These are phyloP conservation scores for Apis florea DNA, from an alignment of 1,140 invertebrate species.

Conservation along the genomic window DNA sequence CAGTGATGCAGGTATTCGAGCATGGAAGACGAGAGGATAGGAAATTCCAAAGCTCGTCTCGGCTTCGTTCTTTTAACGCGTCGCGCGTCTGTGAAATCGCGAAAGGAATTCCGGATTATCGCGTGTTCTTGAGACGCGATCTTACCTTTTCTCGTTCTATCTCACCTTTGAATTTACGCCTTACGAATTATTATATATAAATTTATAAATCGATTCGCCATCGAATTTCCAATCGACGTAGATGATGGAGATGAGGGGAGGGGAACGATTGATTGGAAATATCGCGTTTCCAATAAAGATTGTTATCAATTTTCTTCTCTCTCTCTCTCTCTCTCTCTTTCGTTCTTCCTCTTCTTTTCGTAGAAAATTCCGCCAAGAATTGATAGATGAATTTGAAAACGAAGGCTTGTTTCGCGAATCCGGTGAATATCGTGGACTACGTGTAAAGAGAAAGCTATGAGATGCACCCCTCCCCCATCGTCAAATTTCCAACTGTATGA, in stretches of 20 bases:
- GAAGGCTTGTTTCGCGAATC: too few species aligned
- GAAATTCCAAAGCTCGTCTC: constrained; percentile 49
- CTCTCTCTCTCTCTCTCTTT: too few species aligned
- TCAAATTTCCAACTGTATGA: not conserved
- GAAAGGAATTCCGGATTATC: constrained; percentile 31
- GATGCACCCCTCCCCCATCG: not conserved
- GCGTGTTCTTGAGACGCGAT: constrained; percentile 24
- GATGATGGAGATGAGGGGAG: too few species aligned
- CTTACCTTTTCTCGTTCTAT: not conserved
- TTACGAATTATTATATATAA: not conserved
- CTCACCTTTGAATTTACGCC: not conserved
- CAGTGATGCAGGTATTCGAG: constrained; percentile 51
- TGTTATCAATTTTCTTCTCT: too few species aligned
- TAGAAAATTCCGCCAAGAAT: too few species aligned
- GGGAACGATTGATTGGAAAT: too few species aligned
- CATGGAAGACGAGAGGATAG: constrained; percentile 34
- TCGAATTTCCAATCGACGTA: not conserved
- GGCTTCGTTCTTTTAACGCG: constrained; percentile 32
- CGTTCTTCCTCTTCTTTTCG: too few species aligned
- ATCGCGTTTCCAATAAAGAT: too few species aligned
- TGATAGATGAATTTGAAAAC: too few species aligned
- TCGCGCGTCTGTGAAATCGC: constrained; percentile 55
- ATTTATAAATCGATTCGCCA: not conserved
- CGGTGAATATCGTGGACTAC: not conserved
- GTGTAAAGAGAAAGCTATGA: too few species aligned